Conservation (phyloP, 2,888 invertebrate genomes). For the Hedychridium roseum region DNA sequence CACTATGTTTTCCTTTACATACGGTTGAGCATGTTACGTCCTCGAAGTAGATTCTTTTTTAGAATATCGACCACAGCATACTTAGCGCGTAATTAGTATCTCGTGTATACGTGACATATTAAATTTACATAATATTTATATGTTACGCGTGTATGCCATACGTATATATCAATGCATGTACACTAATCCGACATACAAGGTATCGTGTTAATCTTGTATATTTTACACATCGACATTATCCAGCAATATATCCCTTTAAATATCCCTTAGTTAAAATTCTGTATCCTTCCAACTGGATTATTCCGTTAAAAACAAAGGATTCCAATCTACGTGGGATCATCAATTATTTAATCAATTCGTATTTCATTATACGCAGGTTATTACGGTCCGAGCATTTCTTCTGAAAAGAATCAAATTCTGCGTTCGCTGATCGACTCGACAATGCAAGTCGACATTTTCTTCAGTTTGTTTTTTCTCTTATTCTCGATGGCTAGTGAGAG, state of each 20-base stretch:
- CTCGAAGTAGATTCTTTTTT: constrained; percentile 48
- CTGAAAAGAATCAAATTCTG: too few species aligned
- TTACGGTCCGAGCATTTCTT: too few species aligned
- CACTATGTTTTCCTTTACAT: constrained; percentile 25
- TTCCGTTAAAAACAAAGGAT: too few species aligned
- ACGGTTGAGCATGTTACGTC: constrained; percentile 52
- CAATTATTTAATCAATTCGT: too few species aligned
- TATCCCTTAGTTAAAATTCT: not conserved
- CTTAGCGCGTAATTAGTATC: constrained; percentile 36
- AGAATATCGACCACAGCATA: constrained; percentile 52
- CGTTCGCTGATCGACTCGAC: too few species aligned
- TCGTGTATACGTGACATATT: constrained; percentile 35
- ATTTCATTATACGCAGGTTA: too few species aligned
- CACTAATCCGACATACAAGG: constrained; percentile 43
- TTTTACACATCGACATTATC: constrained; percentile 52
- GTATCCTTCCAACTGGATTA: too few species aligned
- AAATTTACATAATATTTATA: constrained; percentile 38
- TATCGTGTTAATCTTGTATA: constrained; percentile 50
- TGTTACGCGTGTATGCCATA: constrained; percentile 25
- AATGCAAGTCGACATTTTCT: too few species aligned
- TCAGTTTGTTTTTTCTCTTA: too few species aligned
- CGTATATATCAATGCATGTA: constrained; percentile 25
- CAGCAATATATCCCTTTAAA: constrained; percentile 24
- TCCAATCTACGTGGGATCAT: too few species aligned
- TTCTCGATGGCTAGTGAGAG: too few species aligned